Evolutionary conservation across 2,888 invertebrate species (phyloP).

Genomic region (Scaptomyza cyrtandrae): DNA sequence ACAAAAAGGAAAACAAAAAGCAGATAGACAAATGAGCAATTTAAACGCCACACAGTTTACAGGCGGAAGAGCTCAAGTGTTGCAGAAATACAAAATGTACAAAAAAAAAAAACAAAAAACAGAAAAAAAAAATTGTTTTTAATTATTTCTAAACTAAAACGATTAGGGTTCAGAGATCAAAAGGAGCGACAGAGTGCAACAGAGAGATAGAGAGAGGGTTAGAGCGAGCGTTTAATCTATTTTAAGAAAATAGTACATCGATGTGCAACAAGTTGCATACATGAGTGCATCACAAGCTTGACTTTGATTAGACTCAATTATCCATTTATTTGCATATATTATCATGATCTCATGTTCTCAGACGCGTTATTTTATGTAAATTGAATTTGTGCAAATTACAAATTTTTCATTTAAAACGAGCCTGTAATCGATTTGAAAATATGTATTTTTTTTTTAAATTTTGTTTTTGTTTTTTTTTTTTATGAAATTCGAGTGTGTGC

Average conservation of each 20-base stretch:
- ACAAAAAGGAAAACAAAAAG: constrained; percentile 82
- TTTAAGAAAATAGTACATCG: neutral
- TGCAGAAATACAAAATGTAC: constrained; percentile 22
- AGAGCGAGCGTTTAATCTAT: constrained; percentile 4
- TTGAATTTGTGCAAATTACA: constrained; percentile 3
- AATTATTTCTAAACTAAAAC: constrained; percentile 13
- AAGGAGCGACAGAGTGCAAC: constrained; percentile 1
- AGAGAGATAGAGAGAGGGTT: neutral
- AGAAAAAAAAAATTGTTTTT: neutral
- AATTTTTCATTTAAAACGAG: neutral
- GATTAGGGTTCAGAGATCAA: constrained; percentile 3
- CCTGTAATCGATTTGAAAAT: constrained; percentile 12
- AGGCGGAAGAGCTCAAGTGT: constrained; percentile 26
- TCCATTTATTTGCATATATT: neutral
- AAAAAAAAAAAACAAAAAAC: neutral
- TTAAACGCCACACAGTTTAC: constrained; percentile 21
- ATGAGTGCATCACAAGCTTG: constrained; percentile 1
- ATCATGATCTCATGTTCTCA: neutral
- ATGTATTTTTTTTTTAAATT: neutral
- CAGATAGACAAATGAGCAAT: constrained; percentile 72
- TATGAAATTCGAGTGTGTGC: constrained; percentile 1
- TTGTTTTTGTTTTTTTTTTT: no score
- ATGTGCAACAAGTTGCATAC: neutral
- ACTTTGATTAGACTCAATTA: neutral
- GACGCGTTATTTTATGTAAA: constrained; percentile 2